Evolutionary conservation across 2,113 vertebrate genomes (phyloP), one percentile per base, ranked within the genome.

Genomic region (Macquaria ambigua): DNA sequence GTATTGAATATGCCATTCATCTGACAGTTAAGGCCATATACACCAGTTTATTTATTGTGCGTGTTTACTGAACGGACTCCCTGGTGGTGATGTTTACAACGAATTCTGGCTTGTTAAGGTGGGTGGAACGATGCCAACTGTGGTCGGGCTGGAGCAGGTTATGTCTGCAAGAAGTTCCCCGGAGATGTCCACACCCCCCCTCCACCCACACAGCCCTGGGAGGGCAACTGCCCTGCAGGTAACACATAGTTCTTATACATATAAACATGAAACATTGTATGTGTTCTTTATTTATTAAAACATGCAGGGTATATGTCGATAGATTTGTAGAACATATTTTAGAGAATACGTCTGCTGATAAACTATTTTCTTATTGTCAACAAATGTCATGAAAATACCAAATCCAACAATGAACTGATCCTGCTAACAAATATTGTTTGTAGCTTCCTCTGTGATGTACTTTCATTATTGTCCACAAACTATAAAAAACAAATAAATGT

Each of bases 81-180:
- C 8, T 11, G 16, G 5, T 37, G 48, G 6, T 52, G 39, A 74
- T 48, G 9, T 15, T 66, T 6, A 58, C 14, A 15, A 10, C 64
- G 4, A 59, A 23, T 53, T 83, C 21, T 48, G 61, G 3, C 18
- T 70, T 52, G 15, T 31, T 46, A 37, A 96, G 96, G 96, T 52
- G 87, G 86, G 4, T 96, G 96, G 96, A 96, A 96, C 25, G 96
- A 96, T 70, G 94, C 89, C 31, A 96, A 96, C 90, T 96, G 96
- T 25, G 96, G 96, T 28, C 87, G 92, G 0, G 86, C 83, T 9
- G 77, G 12, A 43, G 93, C 93, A 9, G 95, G 96, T 12, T 96
- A 96, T 6, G 90, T 96, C 34, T 96, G 96, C 74, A 96, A 96
- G 85, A 96, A 96, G 86, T 67, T 81, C 68, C 95, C 94, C 0